Evolutionary conservation across 2,113 vertebrate genomes (phyloP).

Genomic region (Phalacrocorax aristotelis): DNA sequence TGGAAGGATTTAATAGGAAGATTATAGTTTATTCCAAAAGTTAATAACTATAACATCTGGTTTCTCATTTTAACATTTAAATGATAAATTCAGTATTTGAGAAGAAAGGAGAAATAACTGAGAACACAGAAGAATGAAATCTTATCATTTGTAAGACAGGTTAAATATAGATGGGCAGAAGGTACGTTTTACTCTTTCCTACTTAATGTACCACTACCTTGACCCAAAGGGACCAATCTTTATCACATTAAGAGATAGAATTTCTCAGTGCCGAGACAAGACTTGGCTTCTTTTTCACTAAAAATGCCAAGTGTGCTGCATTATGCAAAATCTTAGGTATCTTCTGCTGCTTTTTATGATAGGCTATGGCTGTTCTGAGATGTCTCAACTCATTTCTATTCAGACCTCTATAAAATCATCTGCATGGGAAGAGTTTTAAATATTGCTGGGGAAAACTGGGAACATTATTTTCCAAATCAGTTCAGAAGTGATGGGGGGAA

Average conservation of each 20-base stretch:
- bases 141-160: conserved; percentile 46
- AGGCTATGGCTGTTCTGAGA: conserved; percentile 66
- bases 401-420: conserved; percentile 48
- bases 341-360: conserved; percentile 28
- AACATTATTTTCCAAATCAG: conserved; percentile 39
- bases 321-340: conserved; percentile 47
- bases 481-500: not conserved
- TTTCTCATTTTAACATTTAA: conserved; percentile 80
- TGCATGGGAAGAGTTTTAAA: conserved; percentile 56
- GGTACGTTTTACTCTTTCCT: conserved; percentile 47
- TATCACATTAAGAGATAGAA: conserved; percentile 56
- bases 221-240: conserved; percentile 51
- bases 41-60: conserved; percentile 84
- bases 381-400: conserved; percentile 60
- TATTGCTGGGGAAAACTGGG: conserved; percentile 33
- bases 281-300: conserved; percentile 23
- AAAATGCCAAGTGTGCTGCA: conserved; percentile 36
- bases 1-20: conserved; percentile 82
- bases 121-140: conserved; percentile 56
- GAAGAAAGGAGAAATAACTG: conserved; percentile 41
- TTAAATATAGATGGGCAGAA: conserved; percentile 67
- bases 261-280: not conserved
- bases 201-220: conserved; percentile 54
- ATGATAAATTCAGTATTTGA: conserved; percentile 69
- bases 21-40: conserved; percentile 81